Evolutionary conservation across 92 coral and sea anemone species (phyloP).

Genomic region (Heliopora coerulea): DNA sequence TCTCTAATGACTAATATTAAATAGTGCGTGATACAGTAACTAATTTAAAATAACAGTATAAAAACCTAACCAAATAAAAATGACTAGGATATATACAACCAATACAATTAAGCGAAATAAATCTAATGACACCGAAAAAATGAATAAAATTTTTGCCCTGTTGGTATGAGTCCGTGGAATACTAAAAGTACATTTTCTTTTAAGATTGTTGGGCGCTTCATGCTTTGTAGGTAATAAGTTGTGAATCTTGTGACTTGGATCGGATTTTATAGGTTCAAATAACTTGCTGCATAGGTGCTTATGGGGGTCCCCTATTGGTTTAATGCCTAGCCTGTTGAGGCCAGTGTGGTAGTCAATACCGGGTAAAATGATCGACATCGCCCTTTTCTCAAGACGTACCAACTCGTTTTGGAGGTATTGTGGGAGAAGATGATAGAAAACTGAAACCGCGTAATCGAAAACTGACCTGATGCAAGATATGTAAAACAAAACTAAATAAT

Average conservation of each 20-base stretch:
- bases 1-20: too few relatives aligned
- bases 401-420: conserved; percentile 40
- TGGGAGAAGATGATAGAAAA: conserved; percentile 40
- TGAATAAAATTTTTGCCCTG: conserved; percentile 30
- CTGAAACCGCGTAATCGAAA: conserved; percentile 39
- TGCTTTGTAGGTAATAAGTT: conserved; percentile 36
- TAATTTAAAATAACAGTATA: too few relatives aligned
- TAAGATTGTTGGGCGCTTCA: conserved; percentile 24
- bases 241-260: conserved; percentile 34
- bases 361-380: conserved; percentile 47
- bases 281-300: conserved; percentile 9
- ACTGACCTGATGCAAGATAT: conserved; percentile 31
- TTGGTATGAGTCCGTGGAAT: conserved; percentile 35
- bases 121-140: too few relatives aligned
- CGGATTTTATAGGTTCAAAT: not conserved
- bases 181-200: conserved; percentile 32
- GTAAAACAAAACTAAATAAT: conserved; percentile 28
- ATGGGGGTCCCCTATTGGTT: conserved; percentile 12
- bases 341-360: conserved; percentile 38
- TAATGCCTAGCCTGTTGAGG: not conserved
- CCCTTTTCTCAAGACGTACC: conserved; percentile 51
- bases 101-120: too few relatives aligned
- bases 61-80: too few relatives aligned
- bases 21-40: too few relatives aligned
- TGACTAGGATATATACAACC: too few relatives aligned